Conservation (phyloP, 2,888 invertebrate species). For the Eretmocerus hayati region DNA sequence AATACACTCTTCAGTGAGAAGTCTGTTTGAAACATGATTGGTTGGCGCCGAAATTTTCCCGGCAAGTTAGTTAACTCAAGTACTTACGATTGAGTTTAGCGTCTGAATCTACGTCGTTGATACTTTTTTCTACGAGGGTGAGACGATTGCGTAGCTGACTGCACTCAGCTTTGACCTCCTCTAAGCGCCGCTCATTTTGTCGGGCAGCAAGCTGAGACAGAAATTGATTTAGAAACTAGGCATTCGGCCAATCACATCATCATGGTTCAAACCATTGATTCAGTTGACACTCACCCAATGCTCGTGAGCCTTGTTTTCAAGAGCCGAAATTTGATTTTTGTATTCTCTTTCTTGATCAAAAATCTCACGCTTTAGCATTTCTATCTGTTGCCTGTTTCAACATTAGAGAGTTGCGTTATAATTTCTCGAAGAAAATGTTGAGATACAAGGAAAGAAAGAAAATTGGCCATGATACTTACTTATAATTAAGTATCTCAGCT, state of each 20-base stretch:
- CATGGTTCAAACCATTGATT: background rate
- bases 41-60: background rate
- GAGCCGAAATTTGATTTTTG: constrained; percentile 64
- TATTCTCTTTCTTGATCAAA: constrained; percentile 73
- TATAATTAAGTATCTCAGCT: constrained; percentile 71
- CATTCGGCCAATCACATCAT: background rate
- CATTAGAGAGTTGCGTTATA: background rate
- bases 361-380: constrained; percentile 72
- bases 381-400: constrained; percentile 56
- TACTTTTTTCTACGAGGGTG: constrained; percentile 51
- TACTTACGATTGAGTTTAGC: constrained; percentile 51
- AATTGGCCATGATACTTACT: constrained; percentile 52
- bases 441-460: background rate
- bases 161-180: constrained; percentile 70
- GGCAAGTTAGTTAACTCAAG: constrained; percentile 1
- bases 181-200: constrained; percentile 73
- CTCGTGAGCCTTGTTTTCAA: constrained; percentile 79
- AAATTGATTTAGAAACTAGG: background rate
- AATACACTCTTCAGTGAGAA: background rate
- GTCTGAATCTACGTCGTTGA: constrained; percentile 47
- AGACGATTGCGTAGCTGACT: constrained; percentile 59
- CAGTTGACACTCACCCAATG: constrained; percentile 57
- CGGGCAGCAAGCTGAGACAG: constrained; percentile 60
- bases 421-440: background rate
- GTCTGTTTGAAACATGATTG: background rate